Base-by-base conservation (phyloP, 2,113 vertebrate species). In the Tyrannus savana region DNA sequence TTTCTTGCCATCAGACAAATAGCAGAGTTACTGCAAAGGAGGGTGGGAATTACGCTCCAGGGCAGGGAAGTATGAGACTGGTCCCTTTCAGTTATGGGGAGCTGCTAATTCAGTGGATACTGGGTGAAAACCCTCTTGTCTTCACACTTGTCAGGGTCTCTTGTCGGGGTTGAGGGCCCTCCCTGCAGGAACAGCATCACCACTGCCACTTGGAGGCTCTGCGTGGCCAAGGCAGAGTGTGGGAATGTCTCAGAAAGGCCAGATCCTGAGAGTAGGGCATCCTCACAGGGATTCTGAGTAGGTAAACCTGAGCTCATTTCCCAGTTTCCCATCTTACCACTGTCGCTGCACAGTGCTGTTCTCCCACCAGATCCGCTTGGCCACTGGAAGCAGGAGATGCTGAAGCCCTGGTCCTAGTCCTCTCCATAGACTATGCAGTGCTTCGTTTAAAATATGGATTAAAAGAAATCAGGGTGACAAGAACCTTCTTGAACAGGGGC, bases 351-450 rank as follows among this genome's bases (percentile, higher is more conserved):
- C 24, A 3, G 17, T 6, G 2, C 37, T 66, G 12, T 5, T 58
- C 3, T 11, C 7, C 27, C 6, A 6, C 11, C 7, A 24, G 23
- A 22, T 86, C 76, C 1, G 0, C 35, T 55, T 50, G 19, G 63
- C 37, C 31, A 35, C 63, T 19, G 5, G 7, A 91, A 87, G 47
- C 19, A 42, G 72, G 28, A 69, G 31, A 37, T 74, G 8, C 44
- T 66, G 58, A 94, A 82, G 28, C 13, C 21, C 27, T 47, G 11
- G 22, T 76, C 31, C 30, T n/a, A 50, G 53, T 42, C 30, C 9
- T 64, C 30, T 44, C 42, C 58, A 13, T 21, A 39, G 56, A 42
- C 18, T 42, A 35, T 47, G 47, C 21, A 60, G 31, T 67, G 23
- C 25, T 90, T 75, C 41, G 41, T 74, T 75, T 88, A 64, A 95